phyloP scores from a whole-genome alignment of 1,140 invertebrate genomes.

The Sitophilus oryzae region DNA sequence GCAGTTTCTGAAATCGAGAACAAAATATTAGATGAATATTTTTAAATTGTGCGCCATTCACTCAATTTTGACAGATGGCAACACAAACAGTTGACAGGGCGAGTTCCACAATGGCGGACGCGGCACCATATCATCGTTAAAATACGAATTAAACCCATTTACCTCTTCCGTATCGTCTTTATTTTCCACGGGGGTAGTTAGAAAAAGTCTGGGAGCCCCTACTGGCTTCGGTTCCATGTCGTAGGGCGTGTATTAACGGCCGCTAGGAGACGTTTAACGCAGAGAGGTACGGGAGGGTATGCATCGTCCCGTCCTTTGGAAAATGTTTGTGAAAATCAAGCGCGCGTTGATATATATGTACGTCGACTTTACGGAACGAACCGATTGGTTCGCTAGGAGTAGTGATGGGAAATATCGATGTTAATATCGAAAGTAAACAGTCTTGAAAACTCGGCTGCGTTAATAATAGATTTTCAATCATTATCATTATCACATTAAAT shows the following conservation, averaged over 20 bases:
- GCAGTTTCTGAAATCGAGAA: slow-evolving; percentile 75
- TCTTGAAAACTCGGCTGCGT: not conserved
- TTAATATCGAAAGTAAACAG: not conserved
- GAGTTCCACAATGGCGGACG: slow-evolving; percentile 52
- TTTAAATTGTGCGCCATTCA: slow-evolving; percentile 38
- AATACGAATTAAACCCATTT: slow-evolving; percentile 50
- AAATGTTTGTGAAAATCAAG: slow-evolving; percentile 45
- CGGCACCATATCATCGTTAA: slow-evolving; percentile 52
- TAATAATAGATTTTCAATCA: too few species aligned
- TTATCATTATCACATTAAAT: too few species aligned
- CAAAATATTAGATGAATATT: slow-evolving; percentile 41
- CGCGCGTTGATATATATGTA: slow-evolving; percentile 43
- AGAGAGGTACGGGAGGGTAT: slow-evolving; percentile 48
- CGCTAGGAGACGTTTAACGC: slow-evolving; percentile 44
- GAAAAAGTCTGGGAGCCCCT: slow-evolving; percentile 54
- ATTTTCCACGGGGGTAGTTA: slow-evolving; percentile 65
- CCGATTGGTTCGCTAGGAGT: slow-evolving; percentile 6
- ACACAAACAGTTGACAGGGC: slow-evolving; percentile 43
- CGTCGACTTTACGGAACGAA: slow-evolving; percentile 12
- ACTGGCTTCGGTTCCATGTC: slow-evolving; percentile 55
- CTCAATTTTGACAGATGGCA: slow-evolving; percentile 33
- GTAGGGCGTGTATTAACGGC: slow-evolving; percentile 37
- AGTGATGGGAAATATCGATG: too few species aligned
- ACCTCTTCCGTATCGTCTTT: slow-evolving; percentile 81
- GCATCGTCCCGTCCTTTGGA: slow-evolving; percentile 51